phyloP scores from a whole-genome alignment of 2,888 invertebrate species.

The Caprella mutica region DNA sequence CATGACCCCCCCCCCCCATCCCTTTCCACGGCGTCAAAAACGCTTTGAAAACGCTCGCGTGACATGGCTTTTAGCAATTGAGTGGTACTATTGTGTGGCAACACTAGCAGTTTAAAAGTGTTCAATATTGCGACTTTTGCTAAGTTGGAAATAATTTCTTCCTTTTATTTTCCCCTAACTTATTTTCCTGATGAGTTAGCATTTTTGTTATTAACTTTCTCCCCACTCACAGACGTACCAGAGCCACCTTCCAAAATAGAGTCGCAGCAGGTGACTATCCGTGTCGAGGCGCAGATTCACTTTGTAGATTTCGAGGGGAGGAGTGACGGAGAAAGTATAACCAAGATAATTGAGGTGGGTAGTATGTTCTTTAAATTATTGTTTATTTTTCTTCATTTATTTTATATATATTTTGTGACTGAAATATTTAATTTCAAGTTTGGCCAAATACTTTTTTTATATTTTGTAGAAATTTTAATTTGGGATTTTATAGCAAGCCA shows the following conservation, averaged over 20 bases:
- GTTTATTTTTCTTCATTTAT: neutral
- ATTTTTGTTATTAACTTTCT: neutral
- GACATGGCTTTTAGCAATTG: no score
- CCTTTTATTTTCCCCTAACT: no score
- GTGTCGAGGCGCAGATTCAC: conserved; percentile 71
- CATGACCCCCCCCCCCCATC: no score
- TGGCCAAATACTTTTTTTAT: no score
- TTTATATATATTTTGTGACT: neutral
- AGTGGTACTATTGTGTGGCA: no score
- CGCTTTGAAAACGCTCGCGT: no score
- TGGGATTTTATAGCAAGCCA: no score
- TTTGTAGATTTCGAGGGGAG: conserved; percentile 95
- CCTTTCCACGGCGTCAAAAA: no score
- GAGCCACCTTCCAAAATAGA: conserved; percentile 73
- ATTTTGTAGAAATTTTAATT: no score
- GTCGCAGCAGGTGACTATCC: conserved; percentile 57
- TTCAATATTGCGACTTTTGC: no score
- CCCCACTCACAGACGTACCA: conserved; percentile 18
- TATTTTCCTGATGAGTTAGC: neutral
- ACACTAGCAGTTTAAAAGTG: no score
- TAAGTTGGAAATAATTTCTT: no score
- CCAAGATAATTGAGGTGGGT: conserved; percentile 56
- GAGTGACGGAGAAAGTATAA: conserved; percentile 51
- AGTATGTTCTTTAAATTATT: neutral
- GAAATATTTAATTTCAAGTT: neutral